Base-by-base conservation (phyloP, 1,140 invertebrate genomes). In the Homalodisca vitripennis region DNA sequence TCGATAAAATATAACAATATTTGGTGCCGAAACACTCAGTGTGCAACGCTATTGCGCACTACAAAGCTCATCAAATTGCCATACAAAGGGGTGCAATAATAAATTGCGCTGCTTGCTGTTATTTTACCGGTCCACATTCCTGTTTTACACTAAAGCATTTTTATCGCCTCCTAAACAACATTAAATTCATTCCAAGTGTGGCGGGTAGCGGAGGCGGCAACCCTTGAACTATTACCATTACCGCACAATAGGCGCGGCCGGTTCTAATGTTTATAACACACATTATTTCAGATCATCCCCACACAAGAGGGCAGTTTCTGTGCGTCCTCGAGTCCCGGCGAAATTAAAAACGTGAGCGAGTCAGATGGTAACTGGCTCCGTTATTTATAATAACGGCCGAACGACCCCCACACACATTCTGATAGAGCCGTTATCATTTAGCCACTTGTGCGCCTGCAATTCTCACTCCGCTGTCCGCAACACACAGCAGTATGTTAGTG, bases 271-370 rank as follows among this genome's bases (percentile, higher is more conserved):
- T 60, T 60, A 60, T 31, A 60, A 60, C 29, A 27, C 14, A 27
- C 24, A 29, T 60, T 60, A 60, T 27, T 14, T 10, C 29, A 3
- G 3, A 60, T 29, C 55, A 31, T 60, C 55, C 55, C 26, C 55
- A n/a, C n/a, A n/a, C 55, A 60, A 63, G 34, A 32, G 55, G 60
- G 60, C 31, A 20, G 60, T 63, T 63, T 63, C 60, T 63, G 60
- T 63, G 60, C 60, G 60, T n/a, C 27, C 31, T 32, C 60, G 30
- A 27, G 60, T 31, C 29, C 27, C 3, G 60, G 60, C 60, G 31
- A 63, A 63, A 63, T 63, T 63, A 63, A 63, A 63, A 63, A 63
- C 60, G 60, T 63, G 60, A 20, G 60, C n/a, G 30, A 27, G 22
- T 14, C 22, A 14, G 48, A 22, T 32, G n/a, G 17, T 20, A 26